Evolutionary conservation across 2,113 vertebrate species (phyloP).

Genomic region (human (Homo sapiens)): DNA sequence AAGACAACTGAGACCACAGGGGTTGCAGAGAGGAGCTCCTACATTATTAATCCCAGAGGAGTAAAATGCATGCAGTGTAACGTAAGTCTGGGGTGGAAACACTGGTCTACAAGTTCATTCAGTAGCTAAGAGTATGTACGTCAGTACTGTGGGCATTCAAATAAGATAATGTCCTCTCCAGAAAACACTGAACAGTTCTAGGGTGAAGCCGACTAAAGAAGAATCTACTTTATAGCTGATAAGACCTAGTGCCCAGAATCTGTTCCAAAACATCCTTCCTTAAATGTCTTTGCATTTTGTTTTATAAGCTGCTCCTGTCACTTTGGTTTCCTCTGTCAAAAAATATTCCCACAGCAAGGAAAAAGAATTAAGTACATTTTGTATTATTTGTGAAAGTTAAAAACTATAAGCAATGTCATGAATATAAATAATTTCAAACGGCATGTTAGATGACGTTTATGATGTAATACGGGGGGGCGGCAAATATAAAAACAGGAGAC

Average conservation of each 20-base stretch:
- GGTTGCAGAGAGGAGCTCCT: background rate
- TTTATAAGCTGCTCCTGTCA: background rate
- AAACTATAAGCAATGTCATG: background rate
- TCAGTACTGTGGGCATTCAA: background rate
- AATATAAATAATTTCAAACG: background rate
- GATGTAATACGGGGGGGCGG: background rate
- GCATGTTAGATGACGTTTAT: background rate
- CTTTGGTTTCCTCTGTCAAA: conserved; percentile 18
- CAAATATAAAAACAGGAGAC: background rate
- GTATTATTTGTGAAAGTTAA: background rate
- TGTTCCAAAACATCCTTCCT: background rate
- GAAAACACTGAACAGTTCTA: background rate
- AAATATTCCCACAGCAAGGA: background rate
- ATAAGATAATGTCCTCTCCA: background rate
- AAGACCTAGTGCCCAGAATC: background rate
- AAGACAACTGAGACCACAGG: background rate
- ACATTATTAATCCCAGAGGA: background rate
- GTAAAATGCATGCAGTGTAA: background rate
- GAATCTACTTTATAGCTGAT: background rate
- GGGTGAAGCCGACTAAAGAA: background rate
- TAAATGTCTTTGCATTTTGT: background rate
- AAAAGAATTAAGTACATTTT: background rate
- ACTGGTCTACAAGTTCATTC: background rate
- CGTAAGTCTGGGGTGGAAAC: background rate
- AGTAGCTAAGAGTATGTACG: background rate